Evolutionary conservation across 2,888 invertebrate species (phyloP).

Genomic region (Cantharis nigra): DNA sequence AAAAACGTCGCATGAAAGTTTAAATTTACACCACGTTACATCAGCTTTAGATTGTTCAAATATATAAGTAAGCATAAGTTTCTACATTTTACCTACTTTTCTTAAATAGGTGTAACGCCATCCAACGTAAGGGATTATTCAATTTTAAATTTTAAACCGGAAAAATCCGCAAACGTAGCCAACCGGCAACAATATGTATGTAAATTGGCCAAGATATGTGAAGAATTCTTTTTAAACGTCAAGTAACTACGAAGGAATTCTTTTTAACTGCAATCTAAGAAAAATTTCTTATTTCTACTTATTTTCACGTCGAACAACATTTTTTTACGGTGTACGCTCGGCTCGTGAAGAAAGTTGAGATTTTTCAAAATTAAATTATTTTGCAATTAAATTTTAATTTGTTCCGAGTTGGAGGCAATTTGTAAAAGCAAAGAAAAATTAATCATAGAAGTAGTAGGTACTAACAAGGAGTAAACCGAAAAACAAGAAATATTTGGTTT

Average conservation of each 20-base stretch:
- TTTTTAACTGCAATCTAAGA: background rate
- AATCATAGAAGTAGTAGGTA: background rate
- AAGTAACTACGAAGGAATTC: slow-evolving; percentile 6
- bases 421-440: background rate
- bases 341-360: background rate
- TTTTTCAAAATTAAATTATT: background rate
- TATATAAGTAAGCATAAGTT: background rate
- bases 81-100: slow-evolving; percentile 4
- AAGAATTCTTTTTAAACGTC: slow-evolving; percentile 32
- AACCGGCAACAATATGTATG: slow-evolving; percentile 29
- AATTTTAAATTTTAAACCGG: slow-evolving; percentile 23
- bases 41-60: background rate
- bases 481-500: background rate
- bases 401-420: background rate
- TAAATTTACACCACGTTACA: background rate
- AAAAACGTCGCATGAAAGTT: background rate
- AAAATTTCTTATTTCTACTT: background rate
- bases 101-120: slow-evolving; percentile 18
- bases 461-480: background rate
- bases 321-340: background rate
- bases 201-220: slow-evolving; percentile 31
- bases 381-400: background rate
- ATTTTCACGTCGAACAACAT: background rate
- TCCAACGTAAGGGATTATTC: slow-evolving; percentile 24
- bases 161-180: slow-evolving; percentile 21